These are phyloP conservation scores for Pocillopora grandis DNA, from an alignment of 92 coral and sea anemone genomes.

Conservation along the genomic window DNA sequence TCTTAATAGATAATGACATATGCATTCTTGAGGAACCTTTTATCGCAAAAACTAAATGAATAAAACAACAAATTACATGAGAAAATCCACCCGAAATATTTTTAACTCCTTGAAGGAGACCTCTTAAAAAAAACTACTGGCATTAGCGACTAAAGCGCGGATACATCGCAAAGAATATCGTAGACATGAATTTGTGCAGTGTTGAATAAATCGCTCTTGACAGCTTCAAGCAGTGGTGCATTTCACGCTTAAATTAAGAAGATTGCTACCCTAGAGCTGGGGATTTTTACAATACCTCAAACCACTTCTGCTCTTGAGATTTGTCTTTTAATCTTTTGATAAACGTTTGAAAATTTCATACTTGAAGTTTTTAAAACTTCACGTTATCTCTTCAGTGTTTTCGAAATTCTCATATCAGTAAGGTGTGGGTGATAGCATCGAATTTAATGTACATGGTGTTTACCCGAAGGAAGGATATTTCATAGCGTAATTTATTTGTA, in stretches of 20 bases:
- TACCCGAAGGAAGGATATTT: slow-evolving; percentile 1
- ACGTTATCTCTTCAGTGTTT: slow-evolving; percentile 4
- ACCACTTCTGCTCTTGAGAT: not conserved
- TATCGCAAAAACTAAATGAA: slow-evolving; percentile 22
- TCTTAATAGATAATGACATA: slow-evolving; percentile 32
- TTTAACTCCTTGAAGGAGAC: not conserved
- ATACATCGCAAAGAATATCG: not conserved
- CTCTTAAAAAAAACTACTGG: not conserved
- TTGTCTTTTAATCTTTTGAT: not conserved
- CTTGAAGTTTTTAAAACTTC: not conserved
- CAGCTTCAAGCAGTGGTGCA: too few relatives aligned
- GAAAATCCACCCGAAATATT: not conserved
- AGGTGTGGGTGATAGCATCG: not conserved
- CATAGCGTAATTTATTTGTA: not conserved
- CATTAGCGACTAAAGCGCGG: not conserved
- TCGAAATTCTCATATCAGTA: not conserved
- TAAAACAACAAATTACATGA: slow-evolving; percentile 4
- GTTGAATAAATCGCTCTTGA: too few relatives aligned
- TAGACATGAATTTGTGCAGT: not conserved
- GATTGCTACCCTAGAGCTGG: not conserved
- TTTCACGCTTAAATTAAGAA: too few relatives aligned
- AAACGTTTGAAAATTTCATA: not conserved
- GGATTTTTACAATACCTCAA: not conserved
- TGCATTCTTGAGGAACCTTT: slow-evolving; percentile 40
- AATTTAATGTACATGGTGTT: slow-evolving; percentile 13